Evolutionary conservation across 2,888 invertebrate species (phyloP).

Genomic region (Stenodema calcarata): DNA sequence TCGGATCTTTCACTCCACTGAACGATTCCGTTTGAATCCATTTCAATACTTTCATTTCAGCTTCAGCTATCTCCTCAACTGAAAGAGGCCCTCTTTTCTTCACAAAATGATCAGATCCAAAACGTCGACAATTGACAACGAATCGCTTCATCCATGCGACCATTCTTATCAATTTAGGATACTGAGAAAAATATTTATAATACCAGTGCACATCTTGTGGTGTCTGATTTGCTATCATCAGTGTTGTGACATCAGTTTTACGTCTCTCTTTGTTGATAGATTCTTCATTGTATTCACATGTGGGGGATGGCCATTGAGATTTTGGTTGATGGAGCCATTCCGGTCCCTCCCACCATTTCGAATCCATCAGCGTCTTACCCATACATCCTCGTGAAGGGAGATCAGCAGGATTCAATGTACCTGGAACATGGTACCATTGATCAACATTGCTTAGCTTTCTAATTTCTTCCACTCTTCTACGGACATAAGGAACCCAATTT

Average conservation of each 20-base stretch:
- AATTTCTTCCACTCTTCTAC: constrained; percentile 58
- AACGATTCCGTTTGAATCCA: too few relatives aligned
- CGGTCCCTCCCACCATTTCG: constrained; percentile 56
- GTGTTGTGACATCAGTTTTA: not conserved
- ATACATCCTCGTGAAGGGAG: constrained; percentile 55
- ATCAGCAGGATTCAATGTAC: constrained; percentile 55
- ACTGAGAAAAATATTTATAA: constrained; percentile 53
- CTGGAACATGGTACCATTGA: constrained; percentile 56
- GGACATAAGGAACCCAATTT: constrained; percentile 56
- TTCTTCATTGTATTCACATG: constrained; percentile 35
- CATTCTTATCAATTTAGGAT: constrained; percentile 55
- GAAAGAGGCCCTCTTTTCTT: not conserved
- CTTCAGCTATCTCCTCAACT: not conserved
- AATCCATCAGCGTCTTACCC: constrained; percentile 1
- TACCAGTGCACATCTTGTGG: not conserved
- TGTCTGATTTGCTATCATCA: not conserved
- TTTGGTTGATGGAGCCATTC: constrained; percentile 48
- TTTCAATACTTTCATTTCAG: too few relatives aligned
- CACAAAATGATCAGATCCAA: not conserved
- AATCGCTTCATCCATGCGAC: constrained; percentile 56
- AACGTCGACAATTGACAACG: not conserved
- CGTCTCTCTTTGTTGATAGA: constrained; percentile 6
- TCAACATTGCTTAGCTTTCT: constrained; percentile 53
- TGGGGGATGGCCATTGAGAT: constrained; percentile 52
- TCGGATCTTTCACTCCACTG: not conserved